Base-by-base conservation (phyloP, 2,888 invertebrate genomes). In the Morpho achilles region DNA sequence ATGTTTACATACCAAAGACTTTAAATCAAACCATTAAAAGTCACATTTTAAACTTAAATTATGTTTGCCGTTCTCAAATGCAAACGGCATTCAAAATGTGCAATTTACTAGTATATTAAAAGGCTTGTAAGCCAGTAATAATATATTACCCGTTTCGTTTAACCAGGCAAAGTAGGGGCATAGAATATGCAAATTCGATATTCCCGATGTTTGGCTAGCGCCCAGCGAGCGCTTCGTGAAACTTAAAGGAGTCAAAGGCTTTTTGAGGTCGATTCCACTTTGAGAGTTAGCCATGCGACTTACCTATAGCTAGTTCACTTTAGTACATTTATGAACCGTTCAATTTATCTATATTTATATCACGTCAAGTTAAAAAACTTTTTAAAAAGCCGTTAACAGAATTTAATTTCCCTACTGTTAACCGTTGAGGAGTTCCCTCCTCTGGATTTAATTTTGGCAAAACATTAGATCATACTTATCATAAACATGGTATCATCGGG, bases 171-270 rank as follows among this genome's bases (percentile, higher is more conserved):
- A 59, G 56, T 50, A 47, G 56, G 55, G 50, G 51, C 47, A 62
- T 62, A 58, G 47, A 60, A 63, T 58, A 63, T 63, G 63, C 63
- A 63, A 63, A 63, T 63, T 60, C 56, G 54, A 61, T 61, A 60
- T 51, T 41, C 49, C 42, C 59, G 22, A 56, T 61, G 61, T 63
- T 63, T 63, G 63, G 63, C 63, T 53, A 42, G 43, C 56, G 16
- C 61, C 63, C 61, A 63, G 63, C 42, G 22, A 9, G 47, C 53
- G 46, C 54, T 54, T 45, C 41, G 9, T n/a, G 46, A 50, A 51
- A 53, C 56, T 43, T 53, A 50, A 51, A 56, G 53, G 50, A 48
- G 42, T 53, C 52, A 49, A 53, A 53, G 43, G 51, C 56, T 56
- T 63, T 32, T 63, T 63, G 60, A 63, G 56, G 22, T 45, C 52